A percentile compares a stretch with the other conserved stretches of the same genome.
phyloP scores from a whole-genome alignment of 2,113 vertebrate species.

The Aphelocoma coerulescens region DNA sequence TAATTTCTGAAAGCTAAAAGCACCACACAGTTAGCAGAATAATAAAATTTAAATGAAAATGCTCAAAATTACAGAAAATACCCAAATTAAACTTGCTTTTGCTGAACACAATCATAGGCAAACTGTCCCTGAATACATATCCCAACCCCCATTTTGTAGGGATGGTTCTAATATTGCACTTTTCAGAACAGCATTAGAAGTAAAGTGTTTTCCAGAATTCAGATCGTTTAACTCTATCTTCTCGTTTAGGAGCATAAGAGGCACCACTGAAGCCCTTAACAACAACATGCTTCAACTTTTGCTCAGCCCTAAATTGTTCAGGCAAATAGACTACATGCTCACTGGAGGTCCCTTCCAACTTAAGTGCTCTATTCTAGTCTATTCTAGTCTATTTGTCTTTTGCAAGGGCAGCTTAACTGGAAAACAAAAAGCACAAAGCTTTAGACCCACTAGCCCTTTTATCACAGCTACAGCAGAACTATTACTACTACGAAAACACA shows the following conservation, averaged over 20 bases:
- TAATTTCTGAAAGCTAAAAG: neutral
- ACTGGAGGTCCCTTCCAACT: neutral
- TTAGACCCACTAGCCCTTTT: neutral
- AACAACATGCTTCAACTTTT: neutral
- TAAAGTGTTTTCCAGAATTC: neutral
- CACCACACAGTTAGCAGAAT: neutral
- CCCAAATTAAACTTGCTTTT: neutral
- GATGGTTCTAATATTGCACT: neutral
- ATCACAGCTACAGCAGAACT: neutral
- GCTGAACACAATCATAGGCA: neutral
- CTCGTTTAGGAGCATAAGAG: neutral
- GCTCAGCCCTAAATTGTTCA: neutral
- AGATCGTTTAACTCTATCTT: neutral
- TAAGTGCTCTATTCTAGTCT: neutral
- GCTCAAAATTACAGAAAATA: neutral
- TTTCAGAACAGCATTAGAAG: neutral
- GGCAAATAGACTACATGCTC: neutral
- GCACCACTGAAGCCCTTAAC: neutral
- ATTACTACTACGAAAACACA: neutral
- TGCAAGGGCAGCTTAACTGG: neutral
- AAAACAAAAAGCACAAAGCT: neutral
- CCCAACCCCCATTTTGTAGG: neutral
- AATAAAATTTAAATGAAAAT: neutral
- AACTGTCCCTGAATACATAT: neutral
- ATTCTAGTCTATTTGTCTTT: neutral